Base-by-base conservation (phyloP, 2,888 invertebrate genomes). In the Noctua fimbriata region DNA sequence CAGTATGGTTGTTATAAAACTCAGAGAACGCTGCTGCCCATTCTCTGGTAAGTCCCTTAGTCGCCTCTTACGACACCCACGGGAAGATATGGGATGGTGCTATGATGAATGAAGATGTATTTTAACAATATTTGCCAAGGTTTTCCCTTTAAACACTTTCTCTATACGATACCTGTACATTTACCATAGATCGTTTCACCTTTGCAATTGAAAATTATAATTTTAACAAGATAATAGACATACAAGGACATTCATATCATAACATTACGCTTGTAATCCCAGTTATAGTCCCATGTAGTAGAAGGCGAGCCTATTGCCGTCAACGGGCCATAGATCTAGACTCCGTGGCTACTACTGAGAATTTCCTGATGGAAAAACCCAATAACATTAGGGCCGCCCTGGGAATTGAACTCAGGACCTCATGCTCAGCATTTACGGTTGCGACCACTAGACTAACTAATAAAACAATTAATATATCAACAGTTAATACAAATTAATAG, bases 401-500 rank as follows among this genome's bases (percentile, higher is more conserved):
- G 28, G 14, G 58, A n/a, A 44, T 44, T 44, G 44, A 41, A 14
- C 44, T 10, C 21, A 52, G 1, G 14, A 58, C n/a, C 28, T 58
- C 58, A n/a, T n/a, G 5, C 14, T 58, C 5, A 58, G 4, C 12
- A 58, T 12, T n/a, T n/a, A 1, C 12, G 4, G 24, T 6, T 12
- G 12, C n/a, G 12, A 58, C 3, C 14, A 58, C 58, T 58, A 16
- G 58, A 28, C 5, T 14, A 16, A 14, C 28, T 16, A 28, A 28
- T 41, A 73, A 47, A 73, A 71, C 47, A 84, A 73, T 75, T n/a
- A 84, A 36, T 47, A 74, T 47, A 4, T 73, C 47, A 60, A 44
- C 44, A 79, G 69, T 66, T 67, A 63, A 65, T 73, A 78, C 41
- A 65, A 73, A 71, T 76, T 32, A 55, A 79, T 82, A 72, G 21